Percentiles rank a stretch among this genome's conserved stretches.
phyloP scores from a whole-genome alignment of 1,140 invertebrate genomes.

The Lasioglossum baleicum region DNA sequence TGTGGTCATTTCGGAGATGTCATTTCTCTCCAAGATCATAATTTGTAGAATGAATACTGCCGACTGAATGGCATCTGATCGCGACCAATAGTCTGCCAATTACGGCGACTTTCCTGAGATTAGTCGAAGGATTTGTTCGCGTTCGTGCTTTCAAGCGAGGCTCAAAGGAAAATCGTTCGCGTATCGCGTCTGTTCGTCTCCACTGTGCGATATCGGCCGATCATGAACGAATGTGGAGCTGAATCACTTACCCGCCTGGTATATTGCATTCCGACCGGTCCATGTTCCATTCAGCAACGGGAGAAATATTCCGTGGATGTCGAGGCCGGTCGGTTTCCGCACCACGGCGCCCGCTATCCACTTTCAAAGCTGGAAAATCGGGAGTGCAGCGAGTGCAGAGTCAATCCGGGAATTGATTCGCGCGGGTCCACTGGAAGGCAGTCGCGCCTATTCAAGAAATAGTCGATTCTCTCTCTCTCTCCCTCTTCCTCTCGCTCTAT shows the following conservation, averaged over 20 bases:
- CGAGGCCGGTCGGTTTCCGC: neutral
- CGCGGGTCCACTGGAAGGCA: conserved; percentile 13
- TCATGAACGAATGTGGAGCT: neutral
- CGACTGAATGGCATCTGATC: too few species aligned
- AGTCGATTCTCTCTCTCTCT: neutral
- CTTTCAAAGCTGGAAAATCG: conserved; percentile 38
- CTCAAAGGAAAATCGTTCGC: conserved; percentile 5
- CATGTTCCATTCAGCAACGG: conserved; percentile 10
- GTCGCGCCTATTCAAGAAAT: conserved; percentile 45
- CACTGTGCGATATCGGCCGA: neutral
- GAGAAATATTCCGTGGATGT: conserved; percentile 14
- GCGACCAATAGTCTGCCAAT: neutral
- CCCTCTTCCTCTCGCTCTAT: neutral
- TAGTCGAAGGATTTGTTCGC: neutral
- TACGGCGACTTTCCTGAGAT: neutral
- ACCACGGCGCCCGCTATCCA: neutral
- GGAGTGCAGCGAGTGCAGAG: conserved; percentile 8
- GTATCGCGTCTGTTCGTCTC: neutral
- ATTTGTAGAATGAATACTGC: too few species aligned
- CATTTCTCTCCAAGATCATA: too few species aligned
- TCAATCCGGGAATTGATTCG: conserved; percentile 49
- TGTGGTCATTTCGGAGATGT: too few species aligned
- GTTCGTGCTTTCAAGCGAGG: neutral
- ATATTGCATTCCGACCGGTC: conserved; percentile 43
- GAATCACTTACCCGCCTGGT: conserved; percentile 12